These are phyloP conservation scores for Bucco capensis DNA, from an alignment of 2,113 vertebrate species.

Conservation along the genomic window DNA sequence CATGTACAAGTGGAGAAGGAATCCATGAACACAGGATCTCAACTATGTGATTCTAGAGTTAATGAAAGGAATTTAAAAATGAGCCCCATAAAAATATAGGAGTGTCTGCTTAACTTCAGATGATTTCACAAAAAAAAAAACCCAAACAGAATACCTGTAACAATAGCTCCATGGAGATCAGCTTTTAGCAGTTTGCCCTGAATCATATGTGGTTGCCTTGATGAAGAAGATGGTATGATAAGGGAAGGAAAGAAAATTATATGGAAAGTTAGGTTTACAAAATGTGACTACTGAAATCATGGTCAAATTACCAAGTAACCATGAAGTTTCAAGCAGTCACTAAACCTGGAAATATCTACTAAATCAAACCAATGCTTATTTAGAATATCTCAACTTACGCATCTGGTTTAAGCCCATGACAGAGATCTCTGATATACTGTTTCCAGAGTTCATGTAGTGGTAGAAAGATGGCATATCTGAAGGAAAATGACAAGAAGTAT, in stretches of 20 bases:
- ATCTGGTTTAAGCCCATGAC: conserved; percentile 79
- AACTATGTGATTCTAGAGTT: neutral
- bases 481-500: neutral
- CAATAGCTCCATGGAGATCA: conserved; percentile 90
- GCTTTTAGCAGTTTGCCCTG: conserved; percentile 92
- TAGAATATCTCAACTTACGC: conserved; percentile 68
- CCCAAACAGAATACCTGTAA: conserved; percentile 81
- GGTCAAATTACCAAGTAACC: neutral
- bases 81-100: neutral
- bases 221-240: neutral
- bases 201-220: conserved; percentile 83
- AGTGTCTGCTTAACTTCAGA: neutral
- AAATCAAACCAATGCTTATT: neutral
- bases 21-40: neutral
- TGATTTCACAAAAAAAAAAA: neutral
- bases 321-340: neutral
- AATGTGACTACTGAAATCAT: neutral
- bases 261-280: neutral
- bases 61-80: neutral
- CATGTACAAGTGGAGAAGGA: neutral
- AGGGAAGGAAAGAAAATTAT: neutral
- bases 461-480: conserved; percentile 86
- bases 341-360: neutral
- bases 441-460: conserved; percentile 92
- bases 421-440: conserved; percentile 87